Percentiles rank a stretch among this genome's conserved stretches.
Conservation (phyloP, 2,113 vertebrate species). For the Cryptomyrus ogoouensis region DNA sequence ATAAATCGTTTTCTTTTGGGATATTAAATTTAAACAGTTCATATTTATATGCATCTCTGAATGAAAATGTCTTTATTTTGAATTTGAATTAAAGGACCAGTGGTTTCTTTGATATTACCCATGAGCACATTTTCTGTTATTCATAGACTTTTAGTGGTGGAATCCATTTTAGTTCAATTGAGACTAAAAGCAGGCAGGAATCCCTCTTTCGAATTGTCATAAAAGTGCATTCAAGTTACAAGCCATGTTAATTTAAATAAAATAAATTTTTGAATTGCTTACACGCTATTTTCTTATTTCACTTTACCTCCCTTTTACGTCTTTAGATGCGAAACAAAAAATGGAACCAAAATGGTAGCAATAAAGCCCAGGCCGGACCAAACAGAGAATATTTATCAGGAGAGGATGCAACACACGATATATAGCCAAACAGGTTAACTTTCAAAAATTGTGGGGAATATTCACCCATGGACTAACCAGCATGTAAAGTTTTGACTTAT, state of each 20-base stretch:
- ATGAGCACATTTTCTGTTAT: neutral
- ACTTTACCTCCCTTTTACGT: neutral
- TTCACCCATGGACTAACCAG: constrained; percentile 36
- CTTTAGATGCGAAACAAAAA: constrained; percentile 20
- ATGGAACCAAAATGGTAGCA: constrained; percentile 14
- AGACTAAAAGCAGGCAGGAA: neutral
- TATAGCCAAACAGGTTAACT: constrained; percentile 47
- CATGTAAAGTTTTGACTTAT: constrained; percentile 27
- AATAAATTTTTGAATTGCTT: neutral
- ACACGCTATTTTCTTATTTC: neutral
- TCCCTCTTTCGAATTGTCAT: neutral
- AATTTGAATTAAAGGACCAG: neutral
- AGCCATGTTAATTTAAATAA: neutral
- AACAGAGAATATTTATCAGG: constrained; percentile 36
- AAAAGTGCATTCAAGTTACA: neutral
- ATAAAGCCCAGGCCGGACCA: constrained; percentile 20
- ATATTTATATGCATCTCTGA: neutral
- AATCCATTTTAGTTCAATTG: neutral
- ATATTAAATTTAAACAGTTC: neutral
- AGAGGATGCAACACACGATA: constrained; percentile 40
- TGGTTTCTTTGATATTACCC: neutral
- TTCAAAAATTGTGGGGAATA: constrained; percentile 40
- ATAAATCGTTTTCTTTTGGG: neutral
- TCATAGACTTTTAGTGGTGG: neutral
- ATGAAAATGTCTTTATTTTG: neutral